phyloP scores from a whole-genome alignment of 2,797 vertebrate genomes.

The Eremophila alpestris region DNA sequence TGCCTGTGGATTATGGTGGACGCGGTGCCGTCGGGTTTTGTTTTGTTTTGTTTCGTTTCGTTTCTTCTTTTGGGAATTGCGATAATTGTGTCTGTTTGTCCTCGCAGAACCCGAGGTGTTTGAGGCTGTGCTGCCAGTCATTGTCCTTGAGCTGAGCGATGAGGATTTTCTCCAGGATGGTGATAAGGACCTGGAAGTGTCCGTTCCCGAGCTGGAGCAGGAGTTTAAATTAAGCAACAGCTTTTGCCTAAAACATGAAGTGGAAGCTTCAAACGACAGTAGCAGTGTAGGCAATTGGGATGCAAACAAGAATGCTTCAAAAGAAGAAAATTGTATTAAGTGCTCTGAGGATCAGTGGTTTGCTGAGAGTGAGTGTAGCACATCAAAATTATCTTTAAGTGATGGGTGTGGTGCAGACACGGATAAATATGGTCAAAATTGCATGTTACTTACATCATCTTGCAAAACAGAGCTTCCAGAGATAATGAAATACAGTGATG shows the following conservation, averaged over 20 bases:
- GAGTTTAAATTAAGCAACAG: neutral
- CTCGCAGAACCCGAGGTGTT: slow-evolving; percentile 7
- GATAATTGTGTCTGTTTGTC: accelerated
- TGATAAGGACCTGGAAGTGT: accelerated
- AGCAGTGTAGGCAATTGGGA: neutral
- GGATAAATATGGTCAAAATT: neutral
- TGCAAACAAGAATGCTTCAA: neutral
- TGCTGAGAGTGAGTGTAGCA: neutral
- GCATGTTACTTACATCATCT: accelerated
- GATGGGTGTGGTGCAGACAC: neutral
- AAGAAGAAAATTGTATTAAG: accelerated
- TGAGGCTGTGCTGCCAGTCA: slow-evolving; percentile 28
- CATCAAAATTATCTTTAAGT: neutral
- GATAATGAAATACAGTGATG: neutral
- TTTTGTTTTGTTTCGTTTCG: too few species aligned
- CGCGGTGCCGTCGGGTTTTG: neutral
- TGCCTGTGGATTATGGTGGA: neutral
- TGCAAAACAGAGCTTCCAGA: neutral
- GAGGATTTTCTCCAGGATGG: slow-evolving; percentile 16
- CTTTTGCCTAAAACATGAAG: accelerated
- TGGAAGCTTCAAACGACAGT: neutral
- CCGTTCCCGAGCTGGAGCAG: accelerated
- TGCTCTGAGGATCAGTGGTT: neutral
- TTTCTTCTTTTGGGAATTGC: accelerated
- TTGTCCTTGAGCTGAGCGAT: neutral